A percentile compares a stretch with the other conserved stretches of the same genome.
Evolutionary conservation across 2,888 invertebrate species (phyloP).

Genomic region (Blastobasis adustella): DNA sequence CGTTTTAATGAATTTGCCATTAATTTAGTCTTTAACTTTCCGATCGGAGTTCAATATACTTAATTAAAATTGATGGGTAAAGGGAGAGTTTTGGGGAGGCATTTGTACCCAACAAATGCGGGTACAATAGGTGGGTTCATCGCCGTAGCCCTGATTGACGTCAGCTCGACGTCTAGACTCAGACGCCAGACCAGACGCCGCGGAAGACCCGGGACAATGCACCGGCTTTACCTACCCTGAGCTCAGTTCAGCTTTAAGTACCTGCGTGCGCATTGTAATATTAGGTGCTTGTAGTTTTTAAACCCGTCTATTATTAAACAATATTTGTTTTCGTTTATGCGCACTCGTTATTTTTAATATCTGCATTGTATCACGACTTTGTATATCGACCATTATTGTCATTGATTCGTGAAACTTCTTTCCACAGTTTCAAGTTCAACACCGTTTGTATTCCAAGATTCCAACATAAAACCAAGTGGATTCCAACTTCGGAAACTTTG

Average conservation of each 20-base stretch:
- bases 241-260: conserved; percentile 1
- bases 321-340: no score
- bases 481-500: no score
- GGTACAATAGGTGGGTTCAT: conserved; percentile 2
- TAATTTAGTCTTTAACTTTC: not conserved
- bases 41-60: not conserved
- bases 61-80: not conserved
- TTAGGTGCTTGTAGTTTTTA: not conserved
- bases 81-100: no score
- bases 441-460: no score
- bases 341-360: no score
- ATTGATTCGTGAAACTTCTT: no score
- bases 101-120: not conserved
- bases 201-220: conserved; percentile 43
- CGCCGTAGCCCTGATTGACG: conserved; percentile 24
- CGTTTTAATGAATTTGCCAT: not conserved
- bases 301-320: not conserved
- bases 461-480: no score
- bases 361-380: no score
- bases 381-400: no score
- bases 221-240: conserved; percentile 14
- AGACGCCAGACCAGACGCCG: conserved; percentile 20
- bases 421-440: no score
- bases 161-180: conserved; percentile 48
- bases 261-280: not conserved